Conservation (phyloP, 2,797 vertebrate species). For the Artibeus jamaicensis region DNA sequence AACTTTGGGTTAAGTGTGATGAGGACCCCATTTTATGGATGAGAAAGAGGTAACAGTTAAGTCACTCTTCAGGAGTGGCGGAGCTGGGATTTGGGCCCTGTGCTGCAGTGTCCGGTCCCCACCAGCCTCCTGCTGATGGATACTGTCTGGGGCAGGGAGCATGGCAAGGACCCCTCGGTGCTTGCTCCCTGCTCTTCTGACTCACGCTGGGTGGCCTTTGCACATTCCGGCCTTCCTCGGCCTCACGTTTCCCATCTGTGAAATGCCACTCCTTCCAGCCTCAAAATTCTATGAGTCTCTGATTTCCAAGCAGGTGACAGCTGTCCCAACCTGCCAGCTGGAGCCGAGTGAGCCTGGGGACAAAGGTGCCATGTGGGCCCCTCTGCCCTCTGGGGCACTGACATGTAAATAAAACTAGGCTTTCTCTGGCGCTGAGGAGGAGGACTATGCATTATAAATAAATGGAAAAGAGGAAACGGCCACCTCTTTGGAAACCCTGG, state of each 20-base stretch:
- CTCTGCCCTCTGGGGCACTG: slow-evolving; percentile 2
- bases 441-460: slow-evolving; percentile 10
- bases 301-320: background rate
- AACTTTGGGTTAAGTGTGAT: too few relatives aligned
- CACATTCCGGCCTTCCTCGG: background rate
- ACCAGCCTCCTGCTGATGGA: background rate
- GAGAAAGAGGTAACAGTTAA: background rate
- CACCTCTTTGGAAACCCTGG: slow-evolving; percentile 1
- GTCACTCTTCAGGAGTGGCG: background rate
- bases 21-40: background rate
- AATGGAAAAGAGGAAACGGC: background rate
- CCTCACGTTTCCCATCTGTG: background rate
- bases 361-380: slow-evolving; percentile 6
- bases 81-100: background rate
- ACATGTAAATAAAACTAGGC: slow-evolving; percentile 27
- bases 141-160: background rate
- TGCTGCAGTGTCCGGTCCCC: background rate
- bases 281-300: background rate
- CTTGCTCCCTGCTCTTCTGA: background rate
- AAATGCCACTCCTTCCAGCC: background rate
- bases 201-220: background rate
- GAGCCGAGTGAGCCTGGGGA: background rate
- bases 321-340: background rate
- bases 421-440: background rate
- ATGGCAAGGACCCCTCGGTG: background rate